Evolutionary conservation across 2,113 vertebrate genomes (phyloP).

Genomic region (Acanthochromis polyacanthus): DNA sequence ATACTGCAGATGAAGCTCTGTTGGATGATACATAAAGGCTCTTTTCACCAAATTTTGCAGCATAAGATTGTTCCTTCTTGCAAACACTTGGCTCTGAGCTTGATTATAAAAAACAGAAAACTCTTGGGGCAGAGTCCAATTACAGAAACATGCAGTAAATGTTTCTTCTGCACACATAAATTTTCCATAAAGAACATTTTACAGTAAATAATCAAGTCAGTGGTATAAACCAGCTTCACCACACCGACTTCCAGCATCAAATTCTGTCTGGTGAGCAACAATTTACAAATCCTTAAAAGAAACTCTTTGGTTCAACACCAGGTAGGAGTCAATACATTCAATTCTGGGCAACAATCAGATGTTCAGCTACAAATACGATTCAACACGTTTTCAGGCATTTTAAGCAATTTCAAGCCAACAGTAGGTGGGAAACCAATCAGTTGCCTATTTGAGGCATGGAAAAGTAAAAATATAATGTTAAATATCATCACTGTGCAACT

Average conservation of each 20-base stretch:
- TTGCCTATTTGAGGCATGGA: no score
- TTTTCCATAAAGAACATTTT: neutral
- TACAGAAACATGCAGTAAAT: neutral
- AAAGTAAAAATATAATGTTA: no score
- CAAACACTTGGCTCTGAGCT: no score
- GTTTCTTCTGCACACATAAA: neutral
- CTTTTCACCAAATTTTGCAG: neutral
- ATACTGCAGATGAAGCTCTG: neutral
- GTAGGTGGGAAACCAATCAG: no score
- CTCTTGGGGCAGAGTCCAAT: no score
- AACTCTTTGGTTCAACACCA: constrained; percentile 32
- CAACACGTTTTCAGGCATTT: no score
- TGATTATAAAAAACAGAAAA: no score
- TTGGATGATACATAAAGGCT: neutral
- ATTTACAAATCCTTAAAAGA: neutral
- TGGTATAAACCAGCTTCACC: constrained; percentile 2
- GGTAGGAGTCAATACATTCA: neutral
- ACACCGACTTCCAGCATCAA: constrained; percentile 39
- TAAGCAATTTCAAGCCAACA: no score
- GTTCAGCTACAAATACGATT: neutral
- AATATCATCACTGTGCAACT: no score
- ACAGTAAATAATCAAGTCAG: neutral
- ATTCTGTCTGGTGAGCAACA: neutral
- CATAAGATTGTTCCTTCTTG: neutral
- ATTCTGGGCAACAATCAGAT: neutral